Base-by-base conservation (phyloP, 2,888 invertebrate genomes). In the Sphinx pinastri region DNA sequence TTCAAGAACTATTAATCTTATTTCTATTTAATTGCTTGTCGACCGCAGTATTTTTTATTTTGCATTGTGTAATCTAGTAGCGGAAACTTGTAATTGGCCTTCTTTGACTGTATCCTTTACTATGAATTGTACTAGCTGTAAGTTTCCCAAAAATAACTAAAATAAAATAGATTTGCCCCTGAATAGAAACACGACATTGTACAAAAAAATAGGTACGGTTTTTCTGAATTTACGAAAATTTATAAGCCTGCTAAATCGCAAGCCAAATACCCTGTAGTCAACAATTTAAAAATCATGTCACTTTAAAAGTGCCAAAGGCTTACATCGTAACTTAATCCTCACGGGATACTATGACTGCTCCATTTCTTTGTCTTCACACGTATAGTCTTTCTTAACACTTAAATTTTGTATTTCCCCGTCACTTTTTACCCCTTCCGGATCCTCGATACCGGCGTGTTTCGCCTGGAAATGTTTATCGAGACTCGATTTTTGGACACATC, bases 391-490 rank as follows among this genome's bases (percentile, higher is more conserved):
- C 68, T 82, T 88, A 11, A 89, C 87, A 81, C 90, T 87, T 70
- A 90, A 85, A 80, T 90, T 89, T 71, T 86, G 86, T 73, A 88
- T 82, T 83, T 76, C 77, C 0, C 84, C 81, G 2, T 80, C 75
- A 57, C 69, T 75, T 59, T 80, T 82, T 72, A 81, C 77, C 45
- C 76, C 71, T 71, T 81, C 82, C 16, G 77, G 63, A 45, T 78
- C 77, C 55, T 81, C 77, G 19, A n/a, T 25, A 0, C 84, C 86
- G 2, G 79, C 78, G 69, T 94, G 94, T 72, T 94, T 94, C 12
- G 88, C 92, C 68, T 90, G 88, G 68, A 91, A 74, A 80, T 94
- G 94, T 75, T 94, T 94, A n/a, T 91, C 92, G 78, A 94, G 83
- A 71, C 94, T 93, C 0, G 91, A 86, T 55, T 93, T 93, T 45